Evolutionary conservation across 2,797 vertebrate species (phyloP).

Genomic region (Hippocampus kuda): DNA sequence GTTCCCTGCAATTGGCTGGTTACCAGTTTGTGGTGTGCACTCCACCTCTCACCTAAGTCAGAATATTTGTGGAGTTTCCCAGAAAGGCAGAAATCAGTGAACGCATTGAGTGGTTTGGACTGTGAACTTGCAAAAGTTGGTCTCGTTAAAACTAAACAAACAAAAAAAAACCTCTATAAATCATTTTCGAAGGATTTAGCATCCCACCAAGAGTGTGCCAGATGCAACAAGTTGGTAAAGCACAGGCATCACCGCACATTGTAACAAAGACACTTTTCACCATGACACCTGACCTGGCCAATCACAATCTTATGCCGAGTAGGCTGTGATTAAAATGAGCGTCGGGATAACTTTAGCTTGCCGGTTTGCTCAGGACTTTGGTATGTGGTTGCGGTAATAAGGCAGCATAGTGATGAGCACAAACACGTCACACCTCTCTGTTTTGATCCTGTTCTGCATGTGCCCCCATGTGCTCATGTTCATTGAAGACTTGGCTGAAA

Average conservation of each 20-base stretch:
- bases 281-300: no score
- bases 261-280: neutral
- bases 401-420: neutral
- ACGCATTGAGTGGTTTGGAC: neutral
- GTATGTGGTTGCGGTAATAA: constrained; percentile 1
- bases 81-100: neutral
- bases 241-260: neutral
- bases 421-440: neutral
- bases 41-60: neutral
- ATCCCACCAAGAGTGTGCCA: neutral
- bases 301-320: neutral
- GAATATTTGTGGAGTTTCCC: neutral
- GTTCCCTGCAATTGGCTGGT: no score
- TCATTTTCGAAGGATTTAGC: neutral
- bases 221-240: neutral
- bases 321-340: neutral
- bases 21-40: neutral
- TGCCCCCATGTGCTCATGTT: neutral
- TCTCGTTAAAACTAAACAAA: neutral
- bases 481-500: neutral
- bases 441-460: neutral
- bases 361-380: neutral
- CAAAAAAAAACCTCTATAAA: neutral
- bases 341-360: neutral
- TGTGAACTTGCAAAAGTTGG: neutral